Evolutionary conservation across 2,888 invertebrate genomes (phyloP).

Genomic region (Archaeoteleia sp.): DNA sequence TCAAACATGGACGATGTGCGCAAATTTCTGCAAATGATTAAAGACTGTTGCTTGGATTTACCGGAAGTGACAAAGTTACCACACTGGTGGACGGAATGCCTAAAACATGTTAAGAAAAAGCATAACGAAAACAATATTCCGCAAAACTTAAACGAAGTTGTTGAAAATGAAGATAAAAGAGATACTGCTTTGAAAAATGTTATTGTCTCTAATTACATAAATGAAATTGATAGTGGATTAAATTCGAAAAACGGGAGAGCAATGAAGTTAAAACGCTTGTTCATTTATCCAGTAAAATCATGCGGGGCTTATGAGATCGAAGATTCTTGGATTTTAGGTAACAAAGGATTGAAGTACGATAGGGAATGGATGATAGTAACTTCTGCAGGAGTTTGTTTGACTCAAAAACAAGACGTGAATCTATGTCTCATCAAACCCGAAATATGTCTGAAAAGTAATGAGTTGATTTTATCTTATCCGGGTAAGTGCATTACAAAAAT

Average conservation of each 20-base stretch:
- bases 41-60: conserved; percentile 82
- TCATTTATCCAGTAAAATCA: conserved; percentile 93
- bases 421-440: conserved; percentile 87
- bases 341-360: conserved; percentile 90
- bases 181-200: neutral
- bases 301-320: conserved; percentile 86
- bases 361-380: conserved; percentile 95
- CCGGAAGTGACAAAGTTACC: conserved; percentile 72
- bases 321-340: conserved; percentile 83
- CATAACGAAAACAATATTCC: conserved; percentile 2
- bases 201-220: neutral
- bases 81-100: conserved; percentile 59
- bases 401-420: conserved; percentile 88
- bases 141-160: neutral
- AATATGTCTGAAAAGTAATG: conserved; percentile 79
- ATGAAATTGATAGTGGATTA: neutral
- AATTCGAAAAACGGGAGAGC: conserved; percentile 15
- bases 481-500: no score
- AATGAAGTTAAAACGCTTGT: conserved; percentile 75
- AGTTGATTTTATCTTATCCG: conserved; percentile 79
- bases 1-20: conserved; percentile 86
- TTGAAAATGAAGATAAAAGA: conserved; percentile 14
- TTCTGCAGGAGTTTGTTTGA: conserved; percentile 86
- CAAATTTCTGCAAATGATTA: conserved; percentile 83
- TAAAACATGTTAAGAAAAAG: conserved; percentile 13